Percentiles rank a stretch among this genome's conserved stretches.
These are phyloP conservation scores for Myotis findleyi DNA, from an alignment of 2,797 vertebrate species.

Conservation along the genomic window DNA sequence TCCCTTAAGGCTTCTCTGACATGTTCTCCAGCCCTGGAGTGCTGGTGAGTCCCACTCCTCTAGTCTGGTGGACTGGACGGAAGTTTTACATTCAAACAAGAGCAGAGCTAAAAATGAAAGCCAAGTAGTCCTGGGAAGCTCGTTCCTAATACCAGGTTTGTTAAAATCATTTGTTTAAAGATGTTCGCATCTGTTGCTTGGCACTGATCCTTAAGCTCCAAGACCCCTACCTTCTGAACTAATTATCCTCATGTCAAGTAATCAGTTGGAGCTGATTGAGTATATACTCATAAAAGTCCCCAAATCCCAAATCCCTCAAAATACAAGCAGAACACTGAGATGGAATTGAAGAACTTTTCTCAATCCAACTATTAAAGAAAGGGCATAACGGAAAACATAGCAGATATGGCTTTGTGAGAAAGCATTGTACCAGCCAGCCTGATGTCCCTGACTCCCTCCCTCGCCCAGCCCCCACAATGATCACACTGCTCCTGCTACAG, in stretches of 20 bases:
- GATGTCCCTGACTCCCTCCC: not conserved
- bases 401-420: not conserved
- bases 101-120: constrained; percentile 48
- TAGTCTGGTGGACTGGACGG: not conserved
- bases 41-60: not conserved
- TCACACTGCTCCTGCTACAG: not conserved
- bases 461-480: not conserved
- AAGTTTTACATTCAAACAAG: constrained; percentile 5
- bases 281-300: constrained; percentile 38
- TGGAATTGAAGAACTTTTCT: constrained; percentile 53
- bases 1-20: not conserved
- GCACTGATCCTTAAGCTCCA: constrained; percentile 61
- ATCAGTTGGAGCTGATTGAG: constrained; percentile 61
- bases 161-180: constrained; percentile 70
- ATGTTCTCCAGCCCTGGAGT: not conserved
- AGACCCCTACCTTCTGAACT: constrained; percentile 65
- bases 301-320: constrained; percentile 36
- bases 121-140: constrained; percentile 13
- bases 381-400: not conserved
- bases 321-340: constrained; percentile 15
- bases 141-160: not conserved
- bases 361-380: not conserved
- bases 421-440: not conserved
- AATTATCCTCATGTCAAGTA: constrained; percentile 67
- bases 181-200: constrained; percentile 70